Evolutionary conservation across 2,888 invertebrate species (phyloP).

Genomic region (Serripes groenlandicus): DNA sequence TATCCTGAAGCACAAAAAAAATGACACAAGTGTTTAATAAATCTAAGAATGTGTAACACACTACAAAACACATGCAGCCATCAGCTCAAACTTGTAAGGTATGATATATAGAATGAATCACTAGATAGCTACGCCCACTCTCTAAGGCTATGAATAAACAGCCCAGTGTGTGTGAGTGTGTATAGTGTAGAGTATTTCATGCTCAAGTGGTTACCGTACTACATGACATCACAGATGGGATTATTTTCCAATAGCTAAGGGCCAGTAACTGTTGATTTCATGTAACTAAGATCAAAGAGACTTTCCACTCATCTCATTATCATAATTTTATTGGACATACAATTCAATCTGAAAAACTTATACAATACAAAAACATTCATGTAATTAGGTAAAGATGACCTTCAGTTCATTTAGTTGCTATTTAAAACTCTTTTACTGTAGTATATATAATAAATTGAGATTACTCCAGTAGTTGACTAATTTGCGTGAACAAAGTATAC

Average conservation of each 20-base stretch:
- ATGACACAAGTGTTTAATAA: conserved; percentile 21
- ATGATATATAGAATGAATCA: conserved; percentile 7
- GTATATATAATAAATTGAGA: no score
- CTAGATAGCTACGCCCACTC: conserved; percentile 57
- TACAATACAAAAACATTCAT: no score
- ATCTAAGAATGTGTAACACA: background rate
- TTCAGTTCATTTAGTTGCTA: no score
- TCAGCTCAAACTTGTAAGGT: conserved; percentile 9
- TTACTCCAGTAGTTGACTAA: no score
- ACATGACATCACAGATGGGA: conserved; percentile 43
- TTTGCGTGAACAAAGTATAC: no score
- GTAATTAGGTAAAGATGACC: no score
- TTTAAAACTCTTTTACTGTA: no score
- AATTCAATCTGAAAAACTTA: no score
- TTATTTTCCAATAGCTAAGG: background rate
- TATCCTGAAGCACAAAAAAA: conserved; percentile 17
- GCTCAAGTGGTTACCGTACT: conserved; percentile 57
- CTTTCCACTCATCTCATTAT: background rate
- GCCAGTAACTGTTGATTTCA: conserved; percentile 3
- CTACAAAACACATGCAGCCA: background rate
- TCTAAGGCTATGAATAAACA: conserved; percentile 44
- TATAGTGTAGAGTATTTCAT: conserved; percentile 37
- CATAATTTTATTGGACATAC: no score
- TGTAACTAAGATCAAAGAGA: background rate
- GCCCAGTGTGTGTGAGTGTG: background rate